These are phyloP conservation scores for Acanthacorydalis orientalis DNA, from an alignment of 2,888 invertebrate genomes.

Conservation along the genomic window DNA sequence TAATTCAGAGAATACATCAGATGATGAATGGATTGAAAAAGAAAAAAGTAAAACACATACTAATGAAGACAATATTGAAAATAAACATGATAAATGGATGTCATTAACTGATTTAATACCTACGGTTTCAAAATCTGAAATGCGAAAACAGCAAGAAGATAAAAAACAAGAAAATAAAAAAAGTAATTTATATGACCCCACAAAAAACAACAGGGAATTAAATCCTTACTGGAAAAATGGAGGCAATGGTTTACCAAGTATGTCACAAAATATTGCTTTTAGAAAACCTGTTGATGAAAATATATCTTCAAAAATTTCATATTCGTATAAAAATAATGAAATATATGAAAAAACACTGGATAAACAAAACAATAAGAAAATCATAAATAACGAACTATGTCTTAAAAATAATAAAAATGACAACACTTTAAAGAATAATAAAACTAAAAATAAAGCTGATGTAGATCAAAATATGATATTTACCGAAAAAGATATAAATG, in stretches of 20 bases:
- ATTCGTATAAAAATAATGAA: constrained; percentile 7
- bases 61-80: constrained; percentile 1
- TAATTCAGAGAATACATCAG: constrained; percentile 17
- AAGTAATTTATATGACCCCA: constrained; percentile 46
- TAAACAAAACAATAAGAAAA: too few relatives aligned
- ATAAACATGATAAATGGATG: constrained; percentile 66
- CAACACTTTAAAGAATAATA: constrained; percentile 8
- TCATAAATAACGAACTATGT: too few relatives aligned
- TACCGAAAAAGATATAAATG: constrained; percentile 75
- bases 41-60: constrained; percentile 10
- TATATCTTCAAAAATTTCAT: constrained; percentile 19
- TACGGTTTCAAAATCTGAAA: constrained; percentile 25
- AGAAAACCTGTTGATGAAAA: constrained; percentile 29
- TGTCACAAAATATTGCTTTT: constrained; percentile 24
- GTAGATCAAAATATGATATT: constrained; percentile 20
- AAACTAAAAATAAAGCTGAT: constrained; percentile 7
- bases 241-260: constrained; percentile 61
- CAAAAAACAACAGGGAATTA: constrained; percentile 57
- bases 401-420: constrained; percentile 6
- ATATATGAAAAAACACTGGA: constrained; percentile 4
- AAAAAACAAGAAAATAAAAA: constrained; percentile 34
- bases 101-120: constrained; percentile 34
- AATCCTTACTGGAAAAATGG: constrained; percentile 90
- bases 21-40: constrained; percentile 46
- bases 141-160: constrained; percentile 27